Percentiles rank a stretch among this genome's conserved stretches.
Conservation (phyloP, 1,140 invertebrate genomes). For the Leptestheria dahalacensis region DNA sequence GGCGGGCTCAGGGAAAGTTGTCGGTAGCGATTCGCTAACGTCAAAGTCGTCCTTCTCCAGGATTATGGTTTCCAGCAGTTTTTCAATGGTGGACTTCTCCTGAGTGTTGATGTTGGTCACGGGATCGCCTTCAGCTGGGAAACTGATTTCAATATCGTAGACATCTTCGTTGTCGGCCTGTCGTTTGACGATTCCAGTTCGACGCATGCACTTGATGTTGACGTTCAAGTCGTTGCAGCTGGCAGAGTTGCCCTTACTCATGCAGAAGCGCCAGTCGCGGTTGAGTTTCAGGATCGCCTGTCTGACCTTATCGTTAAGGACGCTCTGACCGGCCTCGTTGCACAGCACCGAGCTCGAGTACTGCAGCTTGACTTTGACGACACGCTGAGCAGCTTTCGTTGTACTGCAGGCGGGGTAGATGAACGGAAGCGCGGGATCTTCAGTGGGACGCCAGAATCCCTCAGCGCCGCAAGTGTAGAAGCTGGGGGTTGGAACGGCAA, state of each 20-base stretch:
- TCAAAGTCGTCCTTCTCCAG: conserved; percentile 84
- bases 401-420: conserved; percentile 83
- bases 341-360: conserved; percentile 87
- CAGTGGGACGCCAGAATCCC: conserved; percentile 85
- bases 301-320: conserved; percentile 70
- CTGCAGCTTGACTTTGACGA: conserved; percentile 81
- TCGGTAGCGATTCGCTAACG: conserved; percentile 80
- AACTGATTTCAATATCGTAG: conserved; percentile 57
- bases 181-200: conserved; percentile 40
- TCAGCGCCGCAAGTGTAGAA: conserved; percentile 94
- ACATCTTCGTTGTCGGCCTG: conserved; percentile 46
- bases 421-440: conserved; percentile 55
- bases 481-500: conserved; percentile 76
- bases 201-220: conserved; percentile 75
- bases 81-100: conserved; percentile 64
- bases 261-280: conserved; percentile 85
- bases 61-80: conserved; percentile 67
- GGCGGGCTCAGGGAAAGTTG: conserved; percentile 81
- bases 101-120: conserved; percentile 72
- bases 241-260: conserved; percentile 30
- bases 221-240: conserved; percentile 79
- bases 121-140: conserved; percentile 79
- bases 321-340: conserved; percentile 82
- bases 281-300: conserved; percentile 77
- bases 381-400: conserved; percentile 68